These are phyloP conservation scores for Pogonomyrmex barbatus DNA, from an alignment of 1,140 invertebrate genomes.

Conservation along the genomic window DNA sequence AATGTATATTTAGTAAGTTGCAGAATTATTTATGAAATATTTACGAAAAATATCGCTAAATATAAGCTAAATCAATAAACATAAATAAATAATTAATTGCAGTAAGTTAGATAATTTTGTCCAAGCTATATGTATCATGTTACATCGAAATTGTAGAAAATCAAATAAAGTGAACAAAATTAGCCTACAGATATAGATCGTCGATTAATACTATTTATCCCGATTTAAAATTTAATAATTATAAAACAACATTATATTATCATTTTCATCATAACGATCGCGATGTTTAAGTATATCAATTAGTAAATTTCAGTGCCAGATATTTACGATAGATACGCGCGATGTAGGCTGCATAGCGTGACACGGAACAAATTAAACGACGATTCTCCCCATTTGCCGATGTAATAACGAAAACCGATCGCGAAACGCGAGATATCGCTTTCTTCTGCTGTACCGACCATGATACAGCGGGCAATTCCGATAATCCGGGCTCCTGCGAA, in stretches of 20 bases:
- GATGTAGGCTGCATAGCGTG: not conserved
- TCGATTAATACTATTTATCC: not conserved
- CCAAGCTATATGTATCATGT: not conserved
- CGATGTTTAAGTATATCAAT: not conserved
- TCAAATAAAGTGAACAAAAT: not conserved
- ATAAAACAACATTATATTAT: not conserved
- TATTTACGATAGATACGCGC: not conserved
- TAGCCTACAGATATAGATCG: not conserved
- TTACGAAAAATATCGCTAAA: not conserved
- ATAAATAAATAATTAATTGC: not conserved
- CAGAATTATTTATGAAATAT: not conserved
- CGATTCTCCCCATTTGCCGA: slow-evolving; percentile 19
- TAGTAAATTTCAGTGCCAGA: not conserved
- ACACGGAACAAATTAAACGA: slow-evolving; percentile 25
- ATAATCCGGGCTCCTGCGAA: slow-evolving; percentile 33
- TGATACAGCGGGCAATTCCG: slow-evolving; percentile 38
- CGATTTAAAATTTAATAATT: not conserved
- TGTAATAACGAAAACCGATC: slow-evolving; percentile 60
- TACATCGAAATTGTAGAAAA: not conserved
- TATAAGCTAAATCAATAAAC: not conserved
- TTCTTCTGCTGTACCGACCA: slow-evolving; percentile 38
- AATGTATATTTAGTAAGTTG: not conserved
- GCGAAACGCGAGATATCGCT: slow-evolving; percentile 32
- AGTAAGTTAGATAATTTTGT: slow-evolving; percentile 7
- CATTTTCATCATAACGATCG: not conserved